Base-by-base conservation (phyloP, 2,888 invertebrate species). In the Plagodis pulveraria region DNA sequence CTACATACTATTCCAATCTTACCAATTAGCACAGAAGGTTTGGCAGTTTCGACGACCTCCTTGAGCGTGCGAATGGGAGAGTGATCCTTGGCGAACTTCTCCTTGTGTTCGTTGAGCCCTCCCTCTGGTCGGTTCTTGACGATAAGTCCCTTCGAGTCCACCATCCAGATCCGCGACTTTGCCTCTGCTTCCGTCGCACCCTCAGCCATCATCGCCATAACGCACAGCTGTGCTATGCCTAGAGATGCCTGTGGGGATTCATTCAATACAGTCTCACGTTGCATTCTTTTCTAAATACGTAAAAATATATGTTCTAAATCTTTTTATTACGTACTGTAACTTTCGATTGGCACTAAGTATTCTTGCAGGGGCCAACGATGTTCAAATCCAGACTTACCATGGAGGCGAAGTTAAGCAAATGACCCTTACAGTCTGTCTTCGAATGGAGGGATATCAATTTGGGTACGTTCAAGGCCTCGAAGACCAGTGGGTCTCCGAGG, bases 141-240 rank as follows among this genome's bases (percentile, higher is more conserved):
- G 78, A 99, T 96, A 22, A 99, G 94, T 0, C 99, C 99, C 76
- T 96, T 97, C 33, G 98, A 98, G 90, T 99, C 99, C 49, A 99
- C 97, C 95, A 99, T 95, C 97, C 97, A 99, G 77, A 99, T 97
- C 78, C 95, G 96, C 2, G 86, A 86, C 59, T 95, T 94, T 0
- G 99, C 99, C 6, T 97, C 96, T 35, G 94, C 94, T 32, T 95
- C 94, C 0, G 94, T 78, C 0, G 95, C 89, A 5, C 99, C 98
- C 80, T 99, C 98, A 40, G 95, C 94, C 76, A 93, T 91, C 99
- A 99, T 98, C 6, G 99, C 98, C 96, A 97, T 96, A 10, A 97
- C 96, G 76, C 98, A 96, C 56, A 99, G 93, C 73, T 95, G 95
- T 0, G 99, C 99, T 78, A 99, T 99, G 63, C 99, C 99, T 8